Base-by-base conservation (phyloP, 1,140 invertebrate species). In the Palaemon carinicauda region DNA sequence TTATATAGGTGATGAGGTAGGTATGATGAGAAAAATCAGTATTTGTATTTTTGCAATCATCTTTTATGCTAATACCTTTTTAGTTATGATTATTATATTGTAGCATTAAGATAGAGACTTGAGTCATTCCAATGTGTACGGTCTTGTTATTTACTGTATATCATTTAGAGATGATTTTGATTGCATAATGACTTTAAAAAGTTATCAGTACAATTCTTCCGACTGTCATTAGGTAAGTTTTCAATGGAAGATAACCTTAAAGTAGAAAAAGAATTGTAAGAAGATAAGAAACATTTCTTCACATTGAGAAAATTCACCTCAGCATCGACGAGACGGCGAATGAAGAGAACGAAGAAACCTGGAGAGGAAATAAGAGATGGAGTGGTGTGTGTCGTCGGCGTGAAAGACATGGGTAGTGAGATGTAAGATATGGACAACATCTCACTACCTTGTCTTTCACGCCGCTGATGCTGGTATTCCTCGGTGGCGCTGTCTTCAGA, bases 321-420 rank as follows among this genome's bases (percentile, higher is more conserved):
- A 21, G 27, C 17, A 21, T 14, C n/a, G 21, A 74, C 4, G 17
- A 29, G 17, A 31, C 19, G 31, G 29, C 21, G 71, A 19, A 4
- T 21, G 71, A 1, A 33, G 71, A 74, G 71, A 3, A 74, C n/a
- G 5, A 29, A 31, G 29, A 74, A 78, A 78, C 17, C 21, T 24
- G 51, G 21, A 3, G 41, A 12, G 75, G 21, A 50, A 52, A n/a
- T 19, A 52, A 52, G 50, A 78, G 41, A 27, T 17, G 33, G 77
- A 21, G 50, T 7, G 50, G 21, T n/a, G 50, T 69, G 89, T 73
- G 21, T 52, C 71, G 83, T 77, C 89, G 82, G 56, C 90, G 91
- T 96, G 96, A 97, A 96, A 96, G 96, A 97, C 96, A 96, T 96
- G 96, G 96, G 96, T 97, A 97, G 96, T 97, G 96, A 97, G 95